Conservation (phyloP, 2,113 vertebrate species). For the Perca schrenkii region DNA sequence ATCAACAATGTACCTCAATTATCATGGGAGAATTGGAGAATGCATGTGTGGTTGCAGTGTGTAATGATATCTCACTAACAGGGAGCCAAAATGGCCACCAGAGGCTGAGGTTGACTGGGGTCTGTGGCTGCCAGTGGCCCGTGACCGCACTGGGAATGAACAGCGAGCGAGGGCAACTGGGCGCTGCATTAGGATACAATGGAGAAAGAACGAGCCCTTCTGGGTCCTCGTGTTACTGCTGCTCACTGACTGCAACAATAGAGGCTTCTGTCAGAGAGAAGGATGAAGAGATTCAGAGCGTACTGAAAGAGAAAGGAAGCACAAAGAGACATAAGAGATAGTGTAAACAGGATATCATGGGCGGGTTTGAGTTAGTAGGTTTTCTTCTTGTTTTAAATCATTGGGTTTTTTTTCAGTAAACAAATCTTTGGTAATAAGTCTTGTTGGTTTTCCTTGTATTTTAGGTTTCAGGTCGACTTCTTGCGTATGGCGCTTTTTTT, state of each 20-base stretch:
- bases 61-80: slow-evolving; percentile 63
- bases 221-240: slow-evolving; percentile 76
- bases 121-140: slow-evolving; percentile 73
- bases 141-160: slow-evolving; percentile 72
- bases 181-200: slow-evolving; percentile 65
- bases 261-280: slow-evolving; percentile 73
- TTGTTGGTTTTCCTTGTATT: not conserved
- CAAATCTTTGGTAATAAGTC: not conserved
- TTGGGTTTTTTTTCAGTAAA: not conserved
- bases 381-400: not conserved
- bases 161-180: slow-evolving; percentile 64
- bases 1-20: slow-evolving; percentile 12
- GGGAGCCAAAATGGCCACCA: slow-evolving; percentile 64
- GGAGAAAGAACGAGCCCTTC: slow-evolving; percentile 66
- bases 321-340: slow-evolving; percentile 20
- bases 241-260: slow-evolving; percentile 71
- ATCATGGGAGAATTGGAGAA: slow-evolving; percentile 23
- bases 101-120: slow-evolving; percentile 73
- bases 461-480: not conserved
- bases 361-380: not conserved
- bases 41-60: slow-evolving; percentile 21
- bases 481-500: not conserved
- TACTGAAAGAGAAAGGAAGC: slow-evolving; percentile 31
- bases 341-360: not conserved
- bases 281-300: slow-evolving; percentile 29